Evolutionary conservation across 1,140 invertebrate species (phyloP).

Genomic region (Bombyx mandarina): DNA sequence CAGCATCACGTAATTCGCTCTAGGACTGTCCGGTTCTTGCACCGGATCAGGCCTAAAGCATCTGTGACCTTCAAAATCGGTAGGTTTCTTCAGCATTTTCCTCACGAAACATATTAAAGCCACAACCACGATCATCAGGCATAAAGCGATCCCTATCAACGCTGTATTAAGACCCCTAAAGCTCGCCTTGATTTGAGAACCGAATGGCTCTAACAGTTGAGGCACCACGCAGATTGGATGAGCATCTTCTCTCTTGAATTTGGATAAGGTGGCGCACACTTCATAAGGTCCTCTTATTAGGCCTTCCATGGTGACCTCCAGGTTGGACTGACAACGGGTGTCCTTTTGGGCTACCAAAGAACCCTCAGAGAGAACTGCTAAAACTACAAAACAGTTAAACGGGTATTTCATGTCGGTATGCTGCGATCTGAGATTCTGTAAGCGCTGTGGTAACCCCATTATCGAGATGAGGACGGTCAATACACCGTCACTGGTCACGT

Average conservation of each 20-base stretch:
- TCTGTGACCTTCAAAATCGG: constrained; percentile 64
- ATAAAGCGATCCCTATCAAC: constrained; percentile 67
- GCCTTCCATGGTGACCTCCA: constrained; percentile 65
- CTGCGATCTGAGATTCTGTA: constrained; percentile 43
- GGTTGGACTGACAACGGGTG: constrained; percentile 52
- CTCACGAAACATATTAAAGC: constrained; percentile 71
- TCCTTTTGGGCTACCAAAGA: constrained; percentile 66
- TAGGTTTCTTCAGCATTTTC: constrained; percentile 70
- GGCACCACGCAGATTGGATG: constrained; percentile 70
- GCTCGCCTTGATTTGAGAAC: constrained; percentile 54
- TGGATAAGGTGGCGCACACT: constrained; percentile 63
- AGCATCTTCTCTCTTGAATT: constrained; percentile 50
- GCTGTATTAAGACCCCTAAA: constrained; percentile 68
- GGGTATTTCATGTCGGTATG: constrained; percentile 37
- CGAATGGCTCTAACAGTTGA: constrained; percentile 53
- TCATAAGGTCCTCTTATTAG: constrained; percentile 64
- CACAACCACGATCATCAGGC: constrained; percentile 68
- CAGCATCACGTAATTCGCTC: constrained; percentile 74
- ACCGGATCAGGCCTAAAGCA: constrained; percentile 71
- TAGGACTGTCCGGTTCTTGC: constrained; percentile 55
- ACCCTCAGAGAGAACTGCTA: constrained; percentile 58
- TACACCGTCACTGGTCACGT: constrained; percentile 58
- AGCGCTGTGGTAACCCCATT: constrained; percentile 45
- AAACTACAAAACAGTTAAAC: constrained; percentile 58
- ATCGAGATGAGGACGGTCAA: constrained; percentile 61